phyloP scores from a whole-genome alignment of 2,113 vertebrate species.

The Tetraodon nigroviridis region DNA sequence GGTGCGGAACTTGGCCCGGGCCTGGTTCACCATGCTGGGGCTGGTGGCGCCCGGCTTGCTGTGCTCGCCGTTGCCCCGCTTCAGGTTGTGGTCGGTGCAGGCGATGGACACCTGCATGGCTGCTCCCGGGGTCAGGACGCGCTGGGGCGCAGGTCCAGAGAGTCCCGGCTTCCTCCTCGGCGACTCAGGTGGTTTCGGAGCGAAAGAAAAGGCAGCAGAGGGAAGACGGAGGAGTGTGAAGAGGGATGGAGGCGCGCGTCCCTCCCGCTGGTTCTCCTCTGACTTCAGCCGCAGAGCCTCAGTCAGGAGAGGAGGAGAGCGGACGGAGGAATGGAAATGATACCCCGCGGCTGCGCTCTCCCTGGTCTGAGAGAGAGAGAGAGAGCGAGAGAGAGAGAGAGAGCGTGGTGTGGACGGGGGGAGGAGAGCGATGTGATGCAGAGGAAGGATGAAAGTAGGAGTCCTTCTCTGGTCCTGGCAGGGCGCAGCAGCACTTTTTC shows the following conservation, averaged over 20 bases:
- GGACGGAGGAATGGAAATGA: slow-evolving; percentile 39
- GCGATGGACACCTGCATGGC: slow-evolving; percentile 99
- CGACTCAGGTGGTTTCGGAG: no score
- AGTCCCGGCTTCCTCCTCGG: no score
- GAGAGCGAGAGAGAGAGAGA: slow-evolving; percentile 19
- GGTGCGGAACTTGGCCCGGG: slow-evolving; percentile 92
- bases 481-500: slow-evolving; percentile 35
- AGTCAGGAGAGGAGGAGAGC: slow-evolving; percentile 34
- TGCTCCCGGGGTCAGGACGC: slow-evolving; percentile 25
- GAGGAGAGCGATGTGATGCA: slow-evolving; percentile 13
- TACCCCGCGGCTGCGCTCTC: slow-evolving; percentile 39
- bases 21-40: slow-evolving; percentile 92
- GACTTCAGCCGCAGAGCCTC: not conserved
- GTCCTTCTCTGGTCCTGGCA: slow-evolving; percentile 31
- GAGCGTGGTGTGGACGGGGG: slow-evolving; percentile 7
- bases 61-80: slow-evolving; percentile 93
- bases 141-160: no score
- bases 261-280: no score
- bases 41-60: slow-evolving; percentile 88
- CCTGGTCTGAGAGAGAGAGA: slow-evolving; percentile 29
- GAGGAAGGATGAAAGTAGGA: slow-evolving; percentile 26
- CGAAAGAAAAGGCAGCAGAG: no score
- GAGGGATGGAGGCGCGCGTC: no score
- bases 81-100: slow-evolving; percentile 97
- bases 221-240: no score